Percentiles rank a stretch among this genome's conserved stretches.
Evolutionary conservation across 2,888 invertebrate species (phyloP).

Genomic region (Papilio demoleus): DNA sequence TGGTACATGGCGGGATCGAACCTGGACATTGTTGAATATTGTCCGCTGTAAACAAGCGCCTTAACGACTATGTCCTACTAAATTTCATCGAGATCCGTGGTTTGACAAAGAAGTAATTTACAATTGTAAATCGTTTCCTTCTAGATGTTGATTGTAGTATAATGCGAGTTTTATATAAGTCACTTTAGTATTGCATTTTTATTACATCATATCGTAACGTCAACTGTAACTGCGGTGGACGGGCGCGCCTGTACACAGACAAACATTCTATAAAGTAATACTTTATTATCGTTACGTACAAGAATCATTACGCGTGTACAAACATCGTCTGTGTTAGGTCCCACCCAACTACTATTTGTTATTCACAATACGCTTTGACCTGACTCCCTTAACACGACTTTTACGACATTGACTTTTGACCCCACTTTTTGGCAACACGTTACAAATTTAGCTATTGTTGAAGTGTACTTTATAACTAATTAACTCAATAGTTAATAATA

Average conservation of each 20-base stretch:
- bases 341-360: constrained; percentile 65
- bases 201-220: constrained; percentile 15
- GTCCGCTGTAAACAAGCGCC: no score
- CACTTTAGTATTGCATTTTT: background rate
- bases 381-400: constrained; percentile 36
- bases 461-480: no score
- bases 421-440: constrained; percentile 9
- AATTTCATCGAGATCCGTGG: no score
- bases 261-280: constrained; percentile 78
- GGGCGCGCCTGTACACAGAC: constrained; percentile 70
- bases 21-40: no score
- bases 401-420: constrained; percentile 36
- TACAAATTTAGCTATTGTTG: no score
- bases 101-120: no score
- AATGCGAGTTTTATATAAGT: background rate
- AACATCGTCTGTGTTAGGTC: constrained; percentile 54
- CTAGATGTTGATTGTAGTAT: no score
- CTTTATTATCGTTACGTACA: constrained; percentile 76
- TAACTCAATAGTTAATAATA: no score
- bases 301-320: constrained; percentile 65
- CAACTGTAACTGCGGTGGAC: background rate
- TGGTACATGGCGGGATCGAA: no score
- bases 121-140: background rate
- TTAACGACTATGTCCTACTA: no score
- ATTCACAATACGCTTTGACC: constrained; percentile 31